These are phyloP conservation scores for Poeciliopsis presidionis DNA, from an alignment of 2,797 vertebrate genomes.

Conservation along the genomic window DNA sequence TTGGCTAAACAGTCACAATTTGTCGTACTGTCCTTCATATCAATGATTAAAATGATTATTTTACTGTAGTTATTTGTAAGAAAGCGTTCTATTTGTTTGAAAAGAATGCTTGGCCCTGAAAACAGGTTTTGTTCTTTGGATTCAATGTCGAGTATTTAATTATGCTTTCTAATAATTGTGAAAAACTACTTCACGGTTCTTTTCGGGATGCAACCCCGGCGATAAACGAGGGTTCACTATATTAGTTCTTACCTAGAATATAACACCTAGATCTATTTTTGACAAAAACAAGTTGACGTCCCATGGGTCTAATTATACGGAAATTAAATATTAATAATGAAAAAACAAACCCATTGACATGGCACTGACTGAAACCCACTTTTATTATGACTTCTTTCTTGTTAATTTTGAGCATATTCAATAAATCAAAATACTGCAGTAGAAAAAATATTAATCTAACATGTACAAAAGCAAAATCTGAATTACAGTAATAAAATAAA, in stretches of 20 bases:
- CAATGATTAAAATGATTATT: too few relatives aligned
- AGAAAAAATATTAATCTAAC: constrained; percentile 79
- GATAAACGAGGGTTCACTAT: too few relatives aligned
- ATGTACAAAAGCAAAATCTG: constrained; percentile 62
- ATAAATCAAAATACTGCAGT: constrained; percentile 64
- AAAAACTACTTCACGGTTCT: too few relatives aligned
- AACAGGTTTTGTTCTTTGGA: too few relatives aligned
- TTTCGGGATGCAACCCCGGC: too few relatives aligned
- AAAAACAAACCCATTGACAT: background rate
- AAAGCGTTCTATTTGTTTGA: too few relatives aligned
- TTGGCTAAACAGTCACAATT: too few relatives aligned
- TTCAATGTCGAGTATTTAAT: too few relatives aligned
- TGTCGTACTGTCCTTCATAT: too few relatives aligned
- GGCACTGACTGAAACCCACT: constrained; percentile 25
- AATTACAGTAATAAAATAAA: constrained; percentile 60
- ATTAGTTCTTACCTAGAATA: background rate
- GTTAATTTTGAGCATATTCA: constrained; percentile 59
- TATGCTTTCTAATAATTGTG: too few relatives aligned
- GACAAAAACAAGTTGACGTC: background rate
- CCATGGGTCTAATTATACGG: background rate
- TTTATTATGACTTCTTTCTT: constrained; percentile 49
- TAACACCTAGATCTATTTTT: background rate
- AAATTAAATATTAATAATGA: background rate
- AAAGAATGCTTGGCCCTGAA: too few relatives aligned
- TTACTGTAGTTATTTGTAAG: too few relatives aligned